Percentiles rank a stretch among this genome's conserved stretches.
Conservation (phyloP, 2,797 vertebrate species). For the Chiropotes sagulatus region DNA sequence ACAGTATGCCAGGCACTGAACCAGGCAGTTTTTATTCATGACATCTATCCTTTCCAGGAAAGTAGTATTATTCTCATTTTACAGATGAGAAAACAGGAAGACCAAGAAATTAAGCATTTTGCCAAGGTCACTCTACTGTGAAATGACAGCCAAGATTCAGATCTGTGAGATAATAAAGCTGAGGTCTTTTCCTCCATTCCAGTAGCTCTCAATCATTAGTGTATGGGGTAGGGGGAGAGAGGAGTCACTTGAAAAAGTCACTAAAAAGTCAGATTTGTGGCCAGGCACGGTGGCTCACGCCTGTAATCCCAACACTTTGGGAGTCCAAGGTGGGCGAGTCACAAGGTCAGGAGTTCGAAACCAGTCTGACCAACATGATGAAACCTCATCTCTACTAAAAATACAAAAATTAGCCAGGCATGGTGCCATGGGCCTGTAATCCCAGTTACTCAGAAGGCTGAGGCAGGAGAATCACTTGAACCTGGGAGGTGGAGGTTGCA, state of each 20-base stretch:
- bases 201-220: background rate
- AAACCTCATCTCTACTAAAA: too few species aligned
- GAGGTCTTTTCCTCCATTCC: background rate
- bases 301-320: too few species aligned
- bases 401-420: too few species aligned
- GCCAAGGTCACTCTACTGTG: background rate
- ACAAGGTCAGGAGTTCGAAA: too few species aligned
- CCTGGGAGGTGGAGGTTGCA: too few species aligned
- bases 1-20: background rate
- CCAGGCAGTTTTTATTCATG: background rate
- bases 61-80: background rate
- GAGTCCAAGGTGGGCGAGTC: too few species aligned
- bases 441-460: too few species aligned
- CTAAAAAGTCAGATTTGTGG: background rate
- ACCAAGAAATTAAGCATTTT: background rate
- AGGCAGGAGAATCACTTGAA: too few species aligned
- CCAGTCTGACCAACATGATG: too few species aligned
- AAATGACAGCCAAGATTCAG: background rate
- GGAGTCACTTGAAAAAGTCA: background rate
- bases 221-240: too few species aligned
- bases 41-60: conserved; percentile 11
- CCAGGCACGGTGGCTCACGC: too few species aligned
- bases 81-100: background rate
- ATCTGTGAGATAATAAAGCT: background rate
- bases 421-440: too few species aligned